Evolutionary conservation across 2,797 vertebrate genomes (phyloP), one percentile per base, ranked within the genome.

Genomic region (Furcifer pardalis): DNA sequence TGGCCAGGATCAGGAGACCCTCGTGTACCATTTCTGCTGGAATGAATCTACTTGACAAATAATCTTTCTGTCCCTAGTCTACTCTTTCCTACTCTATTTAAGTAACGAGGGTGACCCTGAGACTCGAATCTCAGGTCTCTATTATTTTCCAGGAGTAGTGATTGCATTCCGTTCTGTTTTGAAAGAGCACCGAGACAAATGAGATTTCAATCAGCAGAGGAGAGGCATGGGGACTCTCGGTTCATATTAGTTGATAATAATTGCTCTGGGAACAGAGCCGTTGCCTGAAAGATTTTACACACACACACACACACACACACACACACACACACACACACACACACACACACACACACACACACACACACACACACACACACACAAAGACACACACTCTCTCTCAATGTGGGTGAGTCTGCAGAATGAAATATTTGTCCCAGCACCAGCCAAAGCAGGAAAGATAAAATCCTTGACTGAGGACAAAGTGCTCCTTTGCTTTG

Each of bases 191-290:
- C 30, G 91, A 86, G 63, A 63, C 71, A 32, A 86, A 56, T 74
- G 87, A 87, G 82, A 88, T 85, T 91, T 76, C 74, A 68, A 0
- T 69, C 44, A 0, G 46, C 1, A 82, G 52, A 71, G 84, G 79
- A 88, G 91, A 85, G 87, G 90, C 87, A 75, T 86, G 60, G 44
- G 0, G 0, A 84, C 86, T 91, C 91, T 91, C 93, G 90, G 86
- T 83, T 89, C 83, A 2, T 87, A 92, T 92, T 89, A 93, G 80
- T 62, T 10, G 83, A 6, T 66, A 30, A 15, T 93, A 94, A 93
- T 94, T 94, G 90, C 90, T 93, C 77, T 86, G 92, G 84, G 94
- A 94, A 82, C 82, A 63, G 86, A 81, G 83, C 46, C 9, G 89
- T 82, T 44, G 82, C 9, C 77, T 72, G 49, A 6, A 84, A n/a